phyloP scores from a whole-genome alignment of 2,113 vertebrate species.

The Chionodraco myersi region DNA sequence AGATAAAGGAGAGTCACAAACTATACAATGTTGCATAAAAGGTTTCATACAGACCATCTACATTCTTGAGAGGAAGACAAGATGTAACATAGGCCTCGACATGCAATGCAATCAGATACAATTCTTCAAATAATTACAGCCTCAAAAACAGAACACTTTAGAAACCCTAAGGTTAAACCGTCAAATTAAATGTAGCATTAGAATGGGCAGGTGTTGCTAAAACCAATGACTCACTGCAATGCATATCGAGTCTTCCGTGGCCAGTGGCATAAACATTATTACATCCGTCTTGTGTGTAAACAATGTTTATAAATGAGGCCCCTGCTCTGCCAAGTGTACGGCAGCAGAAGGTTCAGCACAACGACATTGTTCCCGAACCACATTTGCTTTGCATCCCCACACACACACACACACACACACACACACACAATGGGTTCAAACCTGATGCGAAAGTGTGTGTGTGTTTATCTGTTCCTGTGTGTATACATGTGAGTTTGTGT shows the following conservation, averaged over 20 bases:
- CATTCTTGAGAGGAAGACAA: background rate
- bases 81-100: background rate
- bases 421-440: conserved; percentile 3
- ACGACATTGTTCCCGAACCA: conserved; percentile 6
- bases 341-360: conserved; percentile 21
- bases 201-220: background rate
- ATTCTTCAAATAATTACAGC: background rate
- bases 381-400: conserved; percentile 15
- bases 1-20: conserved; percentile 10
- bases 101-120: background rate
- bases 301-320: conserved; percentile 38
- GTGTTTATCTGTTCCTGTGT: conserved; percentile 2
- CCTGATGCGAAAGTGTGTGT: conserved; percentile 3
- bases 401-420: background rate
- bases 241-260: background rate
- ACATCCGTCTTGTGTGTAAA: conserved; percentile 35
- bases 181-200: background rate
- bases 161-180: background rate
- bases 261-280: conserved; percentile 33
- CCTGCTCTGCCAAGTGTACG: conserved; percentile 19
- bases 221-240: background rate
- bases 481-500: background rate
- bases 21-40: no score
- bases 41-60: background rate
- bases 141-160: background rate